Percentiles rank a stretch among this genome's conserved stretches.
These are phyloP conservation scores for Gobio gobio DNA, from an alignment of 2,113 vertebrate genomes.

Conservation along the genomic window DNA sequence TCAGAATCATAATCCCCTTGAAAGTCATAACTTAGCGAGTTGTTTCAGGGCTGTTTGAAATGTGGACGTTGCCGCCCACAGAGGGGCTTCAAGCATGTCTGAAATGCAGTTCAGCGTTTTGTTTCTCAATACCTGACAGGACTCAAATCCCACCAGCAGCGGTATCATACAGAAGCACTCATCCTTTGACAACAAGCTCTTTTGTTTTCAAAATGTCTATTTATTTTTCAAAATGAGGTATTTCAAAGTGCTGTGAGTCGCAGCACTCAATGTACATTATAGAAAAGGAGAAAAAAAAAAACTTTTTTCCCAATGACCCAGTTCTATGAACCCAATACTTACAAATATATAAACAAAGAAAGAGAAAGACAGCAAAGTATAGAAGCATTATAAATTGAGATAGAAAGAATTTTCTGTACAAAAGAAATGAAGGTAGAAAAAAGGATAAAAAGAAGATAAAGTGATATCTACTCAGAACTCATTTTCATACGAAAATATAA, in stretches of 20 bases:
- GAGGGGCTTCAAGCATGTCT: slow-evolving; percentile 19
- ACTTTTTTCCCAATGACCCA: slow-evolving; percentile 94
- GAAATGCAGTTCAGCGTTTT: slow-evolving; percentile 9
- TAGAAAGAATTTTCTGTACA: slow-evolving; percentile 98
- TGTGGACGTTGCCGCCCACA: neutral
- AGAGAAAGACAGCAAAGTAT: slow-evolving; percentile 57
- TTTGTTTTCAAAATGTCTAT: slow-evolving; percentile 82
- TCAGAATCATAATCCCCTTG: slow-evolving; percentile 23
- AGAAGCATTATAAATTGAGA: slow-evolving; percentile 91
- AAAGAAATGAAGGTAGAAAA: slow-evolving; percentile 74
- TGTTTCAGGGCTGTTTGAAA: slow-evolving; percentile 10
- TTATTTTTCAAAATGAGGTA: slow-evolving; percentile 99
- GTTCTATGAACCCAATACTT: slow-evolving; percentile 98
- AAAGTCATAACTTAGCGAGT: neutral
- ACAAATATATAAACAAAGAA: slow-evolving; percentile 97
- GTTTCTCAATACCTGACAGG: slow-evolving; percentile 32
- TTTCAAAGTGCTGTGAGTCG: slow-evolving; percentile 99
- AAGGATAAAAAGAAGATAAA: slow-evolving; percentile 94
- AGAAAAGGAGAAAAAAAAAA: slow-evolving; percentile 79
- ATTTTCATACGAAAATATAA: slow-evolving; percentile 99
- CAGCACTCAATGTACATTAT: slow-evolving; percentile 98
- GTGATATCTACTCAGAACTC: slow-evolving; percentile 99
- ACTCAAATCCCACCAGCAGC: neutral
- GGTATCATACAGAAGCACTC: slow-evolving; percentile 39
- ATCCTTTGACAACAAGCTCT: slow-evolving; percentile 27